Conservation (phyloP, 2,888 invertebrate species). For the Linnaemya tessellans region DNA sequence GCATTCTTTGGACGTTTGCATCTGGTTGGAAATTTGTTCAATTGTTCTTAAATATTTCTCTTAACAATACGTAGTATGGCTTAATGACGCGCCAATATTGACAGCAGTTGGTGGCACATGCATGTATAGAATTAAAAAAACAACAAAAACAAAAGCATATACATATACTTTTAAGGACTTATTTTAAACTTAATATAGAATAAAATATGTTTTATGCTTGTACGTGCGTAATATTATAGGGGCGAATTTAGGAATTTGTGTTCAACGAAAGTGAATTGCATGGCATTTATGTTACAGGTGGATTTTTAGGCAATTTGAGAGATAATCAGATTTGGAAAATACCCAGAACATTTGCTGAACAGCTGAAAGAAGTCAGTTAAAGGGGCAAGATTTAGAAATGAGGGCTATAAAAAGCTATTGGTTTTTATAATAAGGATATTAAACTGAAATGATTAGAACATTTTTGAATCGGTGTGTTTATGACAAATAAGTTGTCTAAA, state of each 20-base stretch:
- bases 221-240: slow-evolving; percentile 46
- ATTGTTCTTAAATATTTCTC: slow-evolving; percentile 59
- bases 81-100: slow-evolving; percentile 68
- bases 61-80: slow-evolving; percentile 39
- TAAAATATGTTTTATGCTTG: neutral
- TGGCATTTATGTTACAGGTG: slow-evolving; percentile 55
- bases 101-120: slow-evolving; percentile 57
- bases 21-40: slow-evolving; percentile 66
- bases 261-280: slow-evolving; percentile 65
- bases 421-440: too few relatives aligned
- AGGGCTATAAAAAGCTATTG: too few relatives aligned
- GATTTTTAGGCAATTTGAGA: slow-evolving; percentile 3
- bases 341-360: too few relatives aligned
- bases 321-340: neutral
- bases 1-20: slow-evolving; percentile 68
- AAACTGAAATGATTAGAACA: too few relatives aligned
- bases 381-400: too few relatives aligned
- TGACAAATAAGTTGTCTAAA: too few relatives aligned
- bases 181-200: slow-evolving; percentile 8
- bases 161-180: neutral
- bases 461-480: too few relatives aligned
- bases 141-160: too few relatives aligned
- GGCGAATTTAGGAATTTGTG: slow-evolving; percentile 51
- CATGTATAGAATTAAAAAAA: neutral
- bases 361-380: too few relatives aligned